Percentiles rank a stretch among this genome's conserved stretches.
These are phyloP conservation scores for Odontocerum albicorne DNA, from an alignment of 2,888 invertebrate species.

Conservation along the genomic window DNA sequence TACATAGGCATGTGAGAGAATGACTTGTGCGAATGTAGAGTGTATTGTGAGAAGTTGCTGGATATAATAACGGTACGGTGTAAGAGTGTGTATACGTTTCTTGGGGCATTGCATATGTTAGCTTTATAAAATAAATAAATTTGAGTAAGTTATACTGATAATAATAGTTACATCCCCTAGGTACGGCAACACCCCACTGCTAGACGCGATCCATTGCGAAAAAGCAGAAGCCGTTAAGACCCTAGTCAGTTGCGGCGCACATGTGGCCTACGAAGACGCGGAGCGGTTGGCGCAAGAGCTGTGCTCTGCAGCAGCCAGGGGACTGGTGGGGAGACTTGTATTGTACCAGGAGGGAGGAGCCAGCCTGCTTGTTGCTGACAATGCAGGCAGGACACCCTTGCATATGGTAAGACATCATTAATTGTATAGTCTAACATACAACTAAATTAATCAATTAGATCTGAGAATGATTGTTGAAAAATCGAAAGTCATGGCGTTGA, in stretches of 20 bases:
- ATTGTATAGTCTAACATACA: conserved; percentile 1
- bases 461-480: too few species aligned
- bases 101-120: too few species aligned
- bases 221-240: conserved; percentile 65
- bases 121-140: background rate
- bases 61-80: too few species aligned
- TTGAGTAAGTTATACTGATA: background rate
- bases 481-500: too few species aligned
- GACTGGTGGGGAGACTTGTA: conserved; percentile 58
- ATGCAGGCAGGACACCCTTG: conserved; percentile 66
- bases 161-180: conserved; percentile 40
- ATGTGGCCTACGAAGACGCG: conserved; percentile 61
- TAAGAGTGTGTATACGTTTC: too few species aligned
- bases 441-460: too few species aligned
- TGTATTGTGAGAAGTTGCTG: too few species aligned
- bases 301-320: conserved; percentile 65
- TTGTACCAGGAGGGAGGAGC: conserved; percentile 70
- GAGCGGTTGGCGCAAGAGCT: conserved; percentile 67
- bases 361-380: conserved; percentile 62
- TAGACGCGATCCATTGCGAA: conserved; percentile 69
- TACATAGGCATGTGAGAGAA: too few species aligned
- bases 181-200: conserved; percentile 69
- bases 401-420: conserved; percentile 57
- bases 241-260: conserved; percentile 74
- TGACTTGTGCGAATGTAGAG: too few species aligned